phyloP scores from a whole-genome alignment of 92 coral and sea anemone genomes.

The Diadumene lineata region DNA sequence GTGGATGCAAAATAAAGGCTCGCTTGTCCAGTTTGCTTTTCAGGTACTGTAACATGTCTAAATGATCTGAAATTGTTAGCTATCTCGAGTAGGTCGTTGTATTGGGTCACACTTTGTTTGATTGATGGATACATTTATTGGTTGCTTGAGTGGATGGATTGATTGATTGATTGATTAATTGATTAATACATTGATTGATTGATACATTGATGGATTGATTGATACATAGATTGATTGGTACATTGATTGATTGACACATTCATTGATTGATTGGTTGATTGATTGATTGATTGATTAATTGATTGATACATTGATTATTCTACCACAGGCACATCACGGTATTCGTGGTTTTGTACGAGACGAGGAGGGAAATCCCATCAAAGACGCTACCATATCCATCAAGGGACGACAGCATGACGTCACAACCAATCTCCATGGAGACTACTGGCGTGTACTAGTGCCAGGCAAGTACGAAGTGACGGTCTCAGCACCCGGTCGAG shows the following conservation, averaged over 20 bases:
- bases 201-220: too few relatives aligned
- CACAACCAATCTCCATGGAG: conserved; percentile 88
- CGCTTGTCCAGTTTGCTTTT: conserved; percentile 72
- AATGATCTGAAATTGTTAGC: not conserved
- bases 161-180: too few relatives aligned
- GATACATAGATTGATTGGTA: too few relatives aligned
- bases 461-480: conserved; percentile 85
- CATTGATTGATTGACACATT: too few relatives aligned
- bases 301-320: not conserved
- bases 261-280: too few relatives aligned
- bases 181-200: too few relatives aligned
- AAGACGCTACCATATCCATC: conserved; percentile 70
- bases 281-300: not conserved
- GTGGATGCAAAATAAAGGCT: conserved; percentile 83
- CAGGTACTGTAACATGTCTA: conserved; percentile 55
- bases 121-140: too few relatives aligned
- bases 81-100: too few relatives aligned
- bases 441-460: conserved; percentile 91
- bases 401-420: conserved; percentile 81
- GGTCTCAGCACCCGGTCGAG: conserved; percentile 79
- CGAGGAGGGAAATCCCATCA: conserved; percentile 73
- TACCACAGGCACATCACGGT: conserved; percentile 89
- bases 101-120: too few relatives aligned
- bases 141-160: too few relatives aligned
- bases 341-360: conserved; percentile 87